These are phyloP conservation scores for Baccha elongata DNA, from an alignment of 2,888 invertebrate genomes.

Conservation along the genomic window DNA sequence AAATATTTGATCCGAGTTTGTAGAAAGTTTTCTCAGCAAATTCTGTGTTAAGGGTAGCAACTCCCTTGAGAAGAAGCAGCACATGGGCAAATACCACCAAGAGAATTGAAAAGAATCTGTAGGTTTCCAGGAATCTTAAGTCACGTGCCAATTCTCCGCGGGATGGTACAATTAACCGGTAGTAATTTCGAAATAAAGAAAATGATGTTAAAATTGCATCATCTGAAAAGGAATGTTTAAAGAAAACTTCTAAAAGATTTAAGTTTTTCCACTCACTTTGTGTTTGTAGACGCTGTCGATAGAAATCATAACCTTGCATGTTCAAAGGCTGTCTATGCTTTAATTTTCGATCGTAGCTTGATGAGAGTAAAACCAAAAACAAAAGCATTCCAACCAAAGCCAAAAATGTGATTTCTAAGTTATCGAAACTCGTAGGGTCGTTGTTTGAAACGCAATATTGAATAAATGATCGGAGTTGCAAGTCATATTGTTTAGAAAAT, in stretches of 20 bases:
- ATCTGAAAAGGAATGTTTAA: conserved; percentile 57
- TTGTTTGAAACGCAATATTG: conserved; percentile 78
- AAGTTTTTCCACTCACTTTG: conserved; percentile 7
- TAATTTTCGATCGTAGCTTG: conserved; percentile 51
- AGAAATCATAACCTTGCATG: conserved; percentile 32
- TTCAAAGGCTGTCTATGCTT: conserved; percentile 15
- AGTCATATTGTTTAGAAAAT: conserved; percentile 73
- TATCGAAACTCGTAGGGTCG: conserved; percentile 73
- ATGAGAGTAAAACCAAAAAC: conserved; percentile 28
- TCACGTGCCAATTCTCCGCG: conserved; percentile 74
- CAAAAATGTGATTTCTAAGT: conserved; percentile 25
- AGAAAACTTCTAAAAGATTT: background rate
- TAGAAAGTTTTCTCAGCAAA: conserved; percentile 77
- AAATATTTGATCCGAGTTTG: conserved; percentile 75
- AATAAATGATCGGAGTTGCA: conserved; percentile 76
- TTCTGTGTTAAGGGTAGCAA: conserved; percentile 77
- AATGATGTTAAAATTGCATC: conserved; percentile 77
- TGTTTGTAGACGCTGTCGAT: conserved; percentile 26
- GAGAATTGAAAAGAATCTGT: conserved; percentile 76
- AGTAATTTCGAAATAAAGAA: conserved; percentile 79
- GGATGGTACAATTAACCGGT: conserved; percentile 75
- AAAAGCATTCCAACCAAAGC: conserved; percentile 20
- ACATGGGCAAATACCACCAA: conserved; percentile 77
- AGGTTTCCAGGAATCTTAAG: conserved; percentile 78
- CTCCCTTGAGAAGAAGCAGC: conserved; percentile 75